Percentiles rank a stretch among this genome's conserved stretches.
Evolutionary conservation across 2,113 vertebrate genomes (phyloP).

Genomic region (Nothoprocta pentlandii): DNA sequence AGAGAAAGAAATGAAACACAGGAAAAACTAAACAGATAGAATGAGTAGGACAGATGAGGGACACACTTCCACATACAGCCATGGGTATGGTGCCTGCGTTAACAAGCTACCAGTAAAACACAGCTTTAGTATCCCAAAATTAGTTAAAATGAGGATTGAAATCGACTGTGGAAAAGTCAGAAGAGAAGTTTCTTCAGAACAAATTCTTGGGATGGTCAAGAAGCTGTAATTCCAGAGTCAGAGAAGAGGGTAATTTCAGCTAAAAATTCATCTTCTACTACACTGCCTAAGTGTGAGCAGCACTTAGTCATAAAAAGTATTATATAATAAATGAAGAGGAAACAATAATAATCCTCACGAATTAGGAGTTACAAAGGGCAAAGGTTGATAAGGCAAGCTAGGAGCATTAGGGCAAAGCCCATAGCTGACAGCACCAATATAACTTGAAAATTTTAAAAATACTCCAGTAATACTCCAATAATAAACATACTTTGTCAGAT

Average conservation of each 20-base stretch:
- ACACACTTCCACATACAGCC: not conserved
- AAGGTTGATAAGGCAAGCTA: not conserved
- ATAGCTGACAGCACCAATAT: not conserved
- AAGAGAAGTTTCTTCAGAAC: not conserved
- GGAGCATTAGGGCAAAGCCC: not conserved
- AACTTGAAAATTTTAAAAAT: not conserved
- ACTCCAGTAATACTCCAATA: not conserved
- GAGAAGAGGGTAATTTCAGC: not conserved
- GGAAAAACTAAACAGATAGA: not conserved
- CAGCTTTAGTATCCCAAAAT: not conserved
- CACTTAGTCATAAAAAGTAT: not conserved
- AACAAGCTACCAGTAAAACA: not conserved
- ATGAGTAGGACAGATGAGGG: not conserved
- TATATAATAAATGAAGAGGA: not conserved
- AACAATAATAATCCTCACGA: not conserved
- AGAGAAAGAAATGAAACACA: not conserved
- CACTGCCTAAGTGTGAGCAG: not conserved
- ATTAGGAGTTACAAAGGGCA: not conserved
- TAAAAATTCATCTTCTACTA: not conserved
- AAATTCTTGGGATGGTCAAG: not conserved
- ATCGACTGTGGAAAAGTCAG: not conserved
- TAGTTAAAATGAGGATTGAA: not conserved
- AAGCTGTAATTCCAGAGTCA: not conserved
- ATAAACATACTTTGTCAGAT: not conserved
- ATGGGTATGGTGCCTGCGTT: accelerated